Base-by-base conservation (phyloP, 2,888 invertebrate genomes). In the Apoderus coryli region DNA sequence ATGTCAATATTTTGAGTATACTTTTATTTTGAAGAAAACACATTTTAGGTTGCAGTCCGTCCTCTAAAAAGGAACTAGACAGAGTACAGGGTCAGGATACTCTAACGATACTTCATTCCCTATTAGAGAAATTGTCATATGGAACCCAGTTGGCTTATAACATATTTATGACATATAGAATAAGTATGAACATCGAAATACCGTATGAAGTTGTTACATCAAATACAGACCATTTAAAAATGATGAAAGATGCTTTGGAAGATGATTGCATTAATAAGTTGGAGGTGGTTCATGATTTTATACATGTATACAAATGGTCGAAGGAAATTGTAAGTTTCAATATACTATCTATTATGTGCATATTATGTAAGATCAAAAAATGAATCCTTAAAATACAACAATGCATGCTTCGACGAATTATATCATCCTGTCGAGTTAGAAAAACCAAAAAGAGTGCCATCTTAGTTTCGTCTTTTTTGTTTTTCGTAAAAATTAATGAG, bases 241-340 rank as follows among this genome's bases (percentile, higher is more conserved):
- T 72, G 34, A 47, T 74, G 9, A 62, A 64, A 41, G 63, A 64
- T 32, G 61, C 66, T 7, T 54, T 67, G 7, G 57, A 59, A 9
- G 62, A 61, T 24, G 61, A 67, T 42, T 65, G 65, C 34, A 50
- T 60, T 31, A 64, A 68, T 42, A 71, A 71, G 43, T 46, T 71
- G 22, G 59, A 69, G 38, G 64, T 72, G 1, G 65, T 69, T n/a
- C 64, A 62, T 38, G 72, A 73, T 46, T 64, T 72, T 35, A 60
- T 69, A 36, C 52, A 53, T 2, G 65, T 71, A 2, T 70, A 65
- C 29, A 61, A 65, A 31, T 63, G 70, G 56, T 58, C 57, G 2
- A 59, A 61, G 25, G 52, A 60, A 24, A 61, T 63, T 49, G 61
- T 64, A 39, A 41, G 37, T 37, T n/a, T 7, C 23, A 10, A 22